A percentile compares a stretch with the other conserved stretches of the same genome.
Evolutionary conservation across 2,888 invertebrate species (phyloP).

Genomic region (Pemphredon lugubris): DNA sequence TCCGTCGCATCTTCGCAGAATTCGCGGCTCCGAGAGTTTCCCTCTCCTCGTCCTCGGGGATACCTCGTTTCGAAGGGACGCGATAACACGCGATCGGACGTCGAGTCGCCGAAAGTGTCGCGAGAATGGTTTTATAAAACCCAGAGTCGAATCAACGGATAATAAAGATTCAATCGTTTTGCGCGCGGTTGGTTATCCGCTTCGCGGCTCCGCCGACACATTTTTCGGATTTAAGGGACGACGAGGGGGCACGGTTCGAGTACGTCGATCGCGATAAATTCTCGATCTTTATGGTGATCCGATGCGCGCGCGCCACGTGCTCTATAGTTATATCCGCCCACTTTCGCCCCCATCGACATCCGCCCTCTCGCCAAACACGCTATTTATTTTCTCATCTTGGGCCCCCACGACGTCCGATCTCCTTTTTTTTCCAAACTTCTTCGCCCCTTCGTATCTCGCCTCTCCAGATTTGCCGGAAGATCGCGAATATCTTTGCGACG

Average conservation of each 20-base stretch:
- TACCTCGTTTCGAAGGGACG: too few relatives aligned
- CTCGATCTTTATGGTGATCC: constrained; percentile 53
- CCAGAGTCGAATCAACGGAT: too few relatives aligned
- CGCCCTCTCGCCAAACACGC: constrained; percentile 47
- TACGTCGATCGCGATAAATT: constrained; percentile 54
- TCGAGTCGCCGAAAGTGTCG: neutral
- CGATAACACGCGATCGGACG: too few relatives aligned
- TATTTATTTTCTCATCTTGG: constrained; percentile 55
- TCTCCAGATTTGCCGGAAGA: constrained; percentile 15
- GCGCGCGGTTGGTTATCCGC: too few relatives aligned
- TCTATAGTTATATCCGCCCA: constrained; percentile 55
- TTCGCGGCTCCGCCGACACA: too few relatives aligned
- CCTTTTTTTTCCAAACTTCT: constrained; percentile 1
- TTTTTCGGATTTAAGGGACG: constrained; percentile 28
- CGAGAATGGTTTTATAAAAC: too few relatives aligned
- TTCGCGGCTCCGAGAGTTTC: neutral
- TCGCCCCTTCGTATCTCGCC: neutral
- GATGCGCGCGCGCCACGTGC: constrained; percentile 48
- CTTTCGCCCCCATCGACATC: constrained; percentile 48
- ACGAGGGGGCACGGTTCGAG: neutral
- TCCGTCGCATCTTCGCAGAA: neutral
- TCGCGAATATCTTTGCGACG: constrained; percentile 1
- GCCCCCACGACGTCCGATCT: constrained; percentile 29
- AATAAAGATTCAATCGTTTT: too few relatives aligned
- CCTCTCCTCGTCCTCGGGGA: neutral